phyloP scores from a whole-genome alignment of 2,113 vertebrate genomes.

The Tenrec ecaudatus region DNA sequence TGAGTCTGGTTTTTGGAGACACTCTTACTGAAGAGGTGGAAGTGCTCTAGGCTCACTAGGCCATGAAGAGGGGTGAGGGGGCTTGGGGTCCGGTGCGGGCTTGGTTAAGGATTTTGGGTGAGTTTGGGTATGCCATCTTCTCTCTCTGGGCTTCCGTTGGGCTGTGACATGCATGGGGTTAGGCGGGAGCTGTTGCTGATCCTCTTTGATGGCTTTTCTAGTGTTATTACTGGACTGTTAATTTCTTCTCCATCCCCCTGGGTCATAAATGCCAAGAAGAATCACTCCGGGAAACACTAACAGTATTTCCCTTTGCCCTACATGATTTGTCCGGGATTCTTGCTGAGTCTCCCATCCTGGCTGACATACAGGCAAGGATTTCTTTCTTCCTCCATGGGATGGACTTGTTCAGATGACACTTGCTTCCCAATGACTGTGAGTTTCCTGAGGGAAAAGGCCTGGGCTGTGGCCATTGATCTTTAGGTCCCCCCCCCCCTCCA shows the following conservation, averaged over 20 bases:
- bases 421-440: slow-evolving; percentile 16
- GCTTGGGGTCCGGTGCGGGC: neutral
- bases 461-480: neutral
- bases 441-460: slow-evolving; percentile 47
- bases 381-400: slow-evolving; percentile 18
- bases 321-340: neutral
- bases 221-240: neutral
- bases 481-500: neutral
- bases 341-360: neutral
- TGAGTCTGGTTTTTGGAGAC: too few species aligned
- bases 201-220: neutral
- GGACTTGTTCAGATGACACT: neutral
- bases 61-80: neutral
- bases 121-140: neutral
- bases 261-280: neutral
- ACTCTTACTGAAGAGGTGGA: neutral
- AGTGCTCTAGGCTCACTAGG: neutral
- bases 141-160: neutral
- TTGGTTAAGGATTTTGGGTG: neutral
- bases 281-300: neutral
- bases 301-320: neutral
- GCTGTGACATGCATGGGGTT: neutral
- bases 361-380: slow-evolving; percentile 25
- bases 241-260: neutral
- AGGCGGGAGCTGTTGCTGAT: neutral